Evolutionary conservation across 2,113 vertebrate genomes (phyloP), one percentile per base, ranked within the genome.

Genomic region (Tenebrosternarchus preto): DNA sequence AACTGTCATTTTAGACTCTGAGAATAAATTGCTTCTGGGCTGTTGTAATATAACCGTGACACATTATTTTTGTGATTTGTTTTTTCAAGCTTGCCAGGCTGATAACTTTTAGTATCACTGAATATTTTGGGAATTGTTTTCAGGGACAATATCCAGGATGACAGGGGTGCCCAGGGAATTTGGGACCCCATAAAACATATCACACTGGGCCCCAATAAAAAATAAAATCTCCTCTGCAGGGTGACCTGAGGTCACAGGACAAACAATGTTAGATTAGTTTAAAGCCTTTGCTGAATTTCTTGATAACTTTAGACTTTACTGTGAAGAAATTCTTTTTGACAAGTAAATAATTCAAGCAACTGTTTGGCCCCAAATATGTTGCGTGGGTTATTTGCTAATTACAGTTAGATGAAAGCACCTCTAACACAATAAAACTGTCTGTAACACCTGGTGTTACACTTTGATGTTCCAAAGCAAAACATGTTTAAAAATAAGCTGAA

Each of bases 21-120:
- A 36, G 68, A 76, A 79, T 72, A 88, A 88, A 91, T 83, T 77
- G 67, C 66, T 84, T 88, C 84, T 77, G 64, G 2, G 22, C 31
- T n/a, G 24, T 64, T 74, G 68, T 57, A 67, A 79, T 82, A 72
- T 50, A 20, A 67, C 53, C 57, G 31, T 66, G 75, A 66, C 67
- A 68, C 33, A 67, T 46, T 27, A 63, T 31, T 66, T 17, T 9
- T 66, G 12, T 31, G 63, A 20, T 66, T 66, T 63, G n/a, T 20
- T 59, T 60, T 59, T 60, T 60, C 57, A 60, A 5, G 25, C 24
- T 17, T 3, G 7, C 53, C 3, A 36, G n/a, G 31, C 9, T 59
- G 53, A 33, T 50, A 50, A 50, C 12, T 29, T 55, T 31, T 57
- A 11, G 29, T 7, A 33, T 33, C 29, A 33, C 27, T 6, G 29